phyloP scores from a whole-genome alignment of 1,140 invertebrate species.

The Brachionus sp. region DNA sequence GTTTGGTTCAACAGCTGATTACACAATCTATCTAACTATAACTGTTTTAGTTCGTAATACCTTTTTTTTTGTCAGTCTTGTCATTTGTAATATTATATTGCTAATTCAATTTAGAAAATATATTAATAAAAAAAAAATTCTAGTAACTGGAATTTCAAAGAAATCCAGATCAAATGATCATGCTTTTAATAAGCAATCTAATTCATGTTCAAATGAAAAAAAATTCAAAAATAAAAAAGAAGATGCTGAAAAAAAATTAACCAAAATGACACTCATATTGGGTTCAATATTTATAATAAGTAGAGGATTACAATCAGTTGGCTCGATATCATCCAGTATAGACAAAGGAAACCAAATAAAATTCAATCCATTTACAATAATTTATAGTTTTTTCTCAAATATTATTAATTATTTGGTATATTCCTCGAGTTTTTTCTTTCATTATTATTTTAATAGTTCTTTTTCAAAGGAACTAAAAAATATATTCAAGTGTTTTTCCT shows the following conservation, averaged over 20 bases:
- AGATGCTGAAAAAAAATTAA: not conserved
- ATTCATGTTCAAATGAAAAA: not conserved
- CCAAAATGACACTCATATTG: not conserved
- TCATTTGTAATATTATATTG: not conserved
- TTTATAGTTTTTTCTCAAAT: constrained; percentile 5
- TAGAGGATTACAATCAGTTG: not conserved
- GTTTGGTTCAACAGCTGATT: not conserved
- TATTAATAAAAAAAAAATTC: not conserved
- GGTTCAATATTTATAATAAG: not conserved
- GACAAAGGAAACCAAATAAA: not conserved
- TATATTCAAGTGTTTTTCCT: not conserved
- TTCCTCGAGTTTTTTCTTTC: not conserved
- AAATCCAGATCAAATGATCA: not conserved
- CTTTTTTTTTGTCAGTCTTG: not conserved
- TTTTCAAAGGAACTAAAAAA: not conserved
- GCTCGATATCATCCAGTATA: not conserved
- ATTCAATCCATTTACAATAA: constrained; percentile 22
- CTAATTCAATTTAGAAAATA: constrained; percentile 6
- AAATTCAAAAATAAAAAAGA: not conserved
- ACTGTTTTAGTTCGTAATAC: not conserved
- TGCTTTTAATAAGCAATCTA: not conserved
- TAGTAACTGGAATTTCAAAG: not conserved
- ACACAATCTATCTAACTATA: not conserved
- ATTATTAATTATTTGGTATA: not conserved
- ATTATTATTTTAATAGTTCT: not conserved